Evolutionary conservation across 2,888 invertebrate species (phyloP), one percentile per base, ranked within the genome.

Genomic region (Leptothorax acervorum): DNA sequence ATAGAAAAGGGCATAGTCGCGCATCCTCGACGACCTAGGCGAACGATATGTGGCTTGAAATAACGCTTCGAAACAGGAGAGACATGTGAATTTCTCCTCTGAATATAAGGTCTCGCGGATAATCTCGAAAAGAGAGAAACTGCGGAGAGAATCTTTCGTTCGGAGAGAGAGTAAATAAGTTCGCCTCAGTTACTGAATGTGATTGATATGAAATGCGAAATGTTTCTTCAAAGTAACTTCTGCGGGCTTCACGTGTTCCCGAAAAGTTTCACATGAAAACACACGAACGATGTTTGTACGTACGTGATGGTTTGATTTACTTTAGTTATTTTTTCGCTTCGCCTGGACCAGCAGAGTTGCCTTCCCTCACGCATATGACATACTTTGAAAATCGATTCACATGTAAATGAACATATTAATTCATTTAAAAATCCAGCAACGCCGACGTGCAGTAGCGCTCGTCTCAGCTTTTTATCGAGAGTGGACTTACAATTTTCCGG

Each of bases 401-500:
- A 73, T 79, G 48, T 48, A 79, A 79, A 79, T 71, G 73, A 79
- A 35, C 79, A 48, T 71, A 60, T 71, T 71, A 71, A 79, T 71
- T 73, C 79, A 31, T 60, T 71, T 35, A 71, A 63, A 66, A 65
- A 71, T 60, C 48, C 60, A 79, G 48, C 73, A 71, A 79, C 45
- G 71, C 48, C 45, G 79, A 71, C 48, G 79, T 79, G 71, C 79
- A 78, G 39, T 70, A 76, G 53, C 71, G 79, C 71, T 35, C 71
- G 57, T 79, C 71, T 71, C 57, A 51, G 57, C 35, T 57, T 45
- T 71, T 48, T 48, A 60, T 60, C 42, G 48, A 57, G 35, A 60
- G 35, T 71, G 71, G 60, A 79, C 79, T 71, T 79, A 79, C 71
- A 79, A 79, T 71, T 71, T 79, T 79, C 60, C 73, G 79, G 71